Percentiles rank a stretch among this genome's conserved stretches.
Evolutionary conservation across 2,797 vertebrate genomes (phyloP).

Genomic region (Crossoptilon crossoptilon): DNA sequence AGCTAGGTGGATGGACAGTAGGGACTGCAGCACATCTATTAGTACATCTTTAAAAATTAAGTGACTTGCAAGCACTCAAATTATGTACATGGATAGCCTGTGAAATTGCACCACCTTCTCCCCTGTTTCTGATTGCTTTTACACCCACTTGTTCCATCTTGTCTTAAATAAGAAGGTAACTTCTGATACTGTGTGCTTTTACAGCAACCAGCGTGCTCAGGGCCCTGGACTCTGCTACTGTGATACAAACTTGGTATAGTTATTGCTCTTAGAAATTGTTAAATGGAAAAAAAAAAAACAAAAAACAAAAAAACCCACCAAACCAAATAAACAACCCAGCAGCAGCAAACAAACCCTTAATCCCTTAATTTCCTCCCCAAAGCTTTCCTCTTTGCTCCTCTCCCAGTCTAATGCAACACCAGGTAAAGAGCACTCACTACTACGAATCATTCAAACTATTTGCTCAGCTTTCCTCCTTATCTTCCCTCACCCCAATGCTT

Average conservation of each 20-base stretch:
- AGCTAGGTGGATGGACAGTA: constrained; percentile 49
- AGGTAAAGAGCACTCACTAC: background rate
- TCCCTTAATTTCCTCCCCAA: background rate
- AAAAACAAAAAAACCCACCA: background rate
- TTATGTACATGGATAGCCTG: background rate
- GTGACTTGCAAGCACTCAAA: background rate
- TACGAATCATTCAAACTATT: background rate
- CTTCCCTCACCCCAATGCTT: background rate
- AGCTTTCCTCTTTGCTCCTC: background rate
- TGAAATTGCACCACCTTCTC: constrained; percentile 9
- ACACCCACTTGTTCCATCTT: background rate
- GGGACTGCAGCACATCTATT: background rate
- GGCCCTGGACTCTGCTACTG: background rate
- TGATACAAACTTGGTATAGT: background rate
- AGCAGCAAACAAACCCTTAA: background rate
- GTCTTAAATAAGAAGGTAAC: background rate
- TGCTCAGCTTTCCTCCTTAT: background rate
- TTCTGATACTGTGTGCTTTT: background rate
- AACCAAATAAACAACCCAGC: background rate
- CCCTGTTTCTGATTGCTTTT: constrained; percentile 11
- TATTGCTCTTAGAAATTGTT: background rate
- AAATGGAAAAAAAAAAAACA: background rate
- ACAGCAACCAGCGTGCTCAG: background rate
- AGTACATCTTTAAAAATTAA: constrained; percentile 55
- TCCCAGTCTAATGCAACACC: background rate